Evolutionary conservation across 2,797 vertebrate genomes (phyloP).

Genomic region (Garrulus glandarius): DNA sequence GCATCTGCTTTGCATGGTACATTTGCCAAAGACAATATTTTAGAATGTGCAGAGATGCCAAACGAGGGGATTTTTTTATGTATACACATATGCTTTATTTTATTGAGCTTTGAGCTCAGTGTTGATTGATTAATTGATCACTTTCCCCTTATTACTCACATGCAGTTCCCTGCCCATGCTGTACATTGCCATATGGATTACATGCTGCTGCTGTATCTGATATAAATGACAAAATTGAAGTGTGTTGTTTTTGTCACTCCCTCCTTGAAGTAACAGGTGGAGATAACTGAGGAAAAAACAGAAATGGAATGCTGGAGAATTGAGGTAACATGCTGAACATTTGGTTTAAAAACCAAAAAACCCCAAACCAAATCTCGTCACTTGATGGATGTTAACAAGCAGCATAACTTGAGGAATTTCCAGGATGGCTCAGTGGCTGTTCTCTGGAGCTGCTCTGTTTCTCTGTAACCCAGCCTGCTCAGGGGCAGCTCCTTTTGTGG

Average conservation of each 20-base stretch:
- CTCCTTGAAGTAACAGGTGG: not conserved
- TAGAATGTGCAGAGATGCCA: not conserved
- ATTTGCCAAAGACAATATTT: slow-evolving; percentile 14
- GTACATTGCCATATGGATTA: not conserved
- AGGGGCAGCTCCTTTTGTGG: not conserved
- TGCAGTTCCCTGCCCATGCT: not conserved
- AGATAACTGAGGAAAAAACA: not conserved
- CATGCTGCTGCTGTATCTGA: not conserved
- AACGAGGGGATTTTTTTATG: not conserved
- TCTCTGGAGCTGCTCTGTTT: not conserved
- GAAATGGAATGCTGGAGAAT: not conserved
- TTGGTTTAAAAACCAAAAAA: not conserved
- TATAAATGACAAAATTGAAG: not conserved
- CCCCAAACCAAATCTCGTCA: not conserved
- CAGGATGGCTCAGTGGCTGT: fast-evolving
- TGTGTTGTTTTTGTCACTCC: not conserved
- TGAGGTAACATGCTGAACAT: not conserved
- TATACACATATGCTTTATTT: not conserved
- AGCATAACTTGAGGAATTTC: not conserved
- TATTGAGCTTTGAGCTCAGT: not conserved
- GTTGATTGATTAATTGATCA: not conserved
- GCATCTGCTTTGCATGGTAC: not conserved
- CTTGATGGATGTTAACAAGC: not conserved
- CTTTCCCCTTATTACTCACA: not conserved
- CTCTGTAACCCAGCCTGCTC: not conserved